Evolutionary conservation across 2,888 invertebrate species (phyloP).

Genomic region (Balanococcus diminutus): DNA sequence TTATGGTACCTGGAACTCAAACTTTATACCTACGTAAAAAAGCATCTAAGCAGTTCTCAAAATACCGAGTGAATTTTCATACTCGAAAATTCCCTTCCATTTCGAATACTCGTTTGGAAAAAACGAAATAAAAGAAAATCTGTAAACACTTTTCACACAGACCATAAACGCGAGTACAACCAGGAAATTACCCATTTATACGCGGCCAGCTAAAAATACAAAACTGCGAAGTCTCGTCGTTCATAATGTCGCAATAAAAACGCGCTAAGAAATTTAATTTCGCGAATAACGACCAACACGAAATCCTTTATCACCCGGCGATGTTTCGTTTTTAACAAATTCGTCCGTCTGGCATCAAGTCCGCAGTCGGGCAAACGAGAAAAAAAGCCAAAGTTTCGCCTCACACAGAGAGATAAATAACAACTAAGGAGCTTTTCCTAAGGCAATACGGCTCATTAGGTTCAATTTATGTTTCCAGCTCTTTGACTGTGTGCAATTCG

Average conservation of each 20-base stretch:
- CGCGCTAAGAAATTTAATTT: constrained; percentile 3
- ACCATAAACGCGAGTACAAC: neutral
- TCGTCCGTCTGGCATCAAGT: neutral
- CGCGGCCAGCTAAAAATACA: neutral
- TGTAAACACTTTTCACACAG: neutral
- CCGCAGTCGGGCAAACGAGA: neutral
- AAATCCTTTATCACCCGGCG: neutral
- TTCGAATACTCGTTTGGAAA: no score
- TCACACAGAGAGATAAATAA: constrained; percentile 33
- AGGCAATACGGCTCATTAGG: neutral
- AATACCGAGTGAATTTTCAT: no score
- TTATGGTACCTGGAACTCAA: no score
- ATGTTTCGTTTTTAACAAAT: neutral
- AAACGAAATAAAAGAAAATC: no score
- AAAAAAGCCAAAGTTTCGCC: neutral
- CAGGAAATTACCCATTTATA: neutral
- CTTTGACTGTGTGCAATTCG: neutral
- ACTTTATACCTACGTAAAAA: no score
- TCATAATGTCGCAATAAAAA: neutral
- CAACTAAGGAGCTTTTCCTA: constrained; percentile 35
- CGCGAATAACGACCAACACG: neutral
- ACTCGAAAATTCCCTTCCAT: no score
- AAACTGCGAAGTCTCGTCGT: neutral
- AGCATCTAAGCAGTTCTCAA: no score
- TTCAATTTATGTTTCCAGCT: constrained; percentile 40